These are phyloP conservation scores for Volucella bombylans DNA, from an alignment of 2,888 invertebrate species.

Conservation along the genomic window DNA sequence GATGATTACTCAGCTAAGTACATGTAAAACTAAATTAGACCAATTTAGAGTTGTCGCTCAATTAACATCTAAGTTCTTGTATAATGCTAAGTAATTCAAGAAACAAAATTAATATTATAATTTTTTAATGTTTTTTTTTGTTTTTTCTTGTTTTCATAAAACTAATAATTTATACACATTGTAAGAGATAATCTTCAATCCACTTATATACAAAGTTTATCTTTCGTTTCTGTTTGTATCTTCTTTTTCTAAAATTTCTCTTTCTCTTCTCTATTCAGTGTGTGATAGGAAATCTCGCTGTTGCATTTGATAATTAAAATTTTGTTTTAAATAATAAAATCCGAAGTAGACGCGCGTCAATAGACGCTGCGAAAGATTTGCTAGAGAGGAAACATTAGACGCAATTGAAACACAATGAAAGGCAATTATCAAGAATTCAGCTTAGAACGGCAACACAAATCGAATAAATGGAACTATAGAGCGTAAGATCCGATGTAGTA, in stretches of 20 bases:
- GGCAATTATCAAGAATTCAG: constrained; percentile 58
- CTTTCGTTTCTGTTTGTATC: constrained; percentile 32
- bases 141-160: constrained; percentile 63
- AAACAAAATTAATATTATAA: too few relatives aligned
- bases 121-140: constrained; percentile 23
- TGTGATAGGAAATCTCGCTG: constrained; percentile 48
- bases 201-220: constrained; percentile 41
- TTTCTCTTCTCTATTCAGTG: constrained; percentile 27
- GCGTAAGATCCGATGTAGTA: not conserved
- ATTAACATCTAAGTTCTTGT: too few relatives aligned
- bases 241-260: constrained; percentile 40
- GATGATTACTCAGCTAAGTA: too few relatives aligned
- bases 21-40: too few relatives aligned
- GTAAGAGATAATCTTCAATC: constrained; percentile 65
- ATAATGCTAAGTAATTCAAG: too few relatives aligned
- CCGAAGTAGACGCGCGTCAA: constrained; percentile 64
- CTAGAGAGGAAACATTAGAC: constrained; percentile 58
- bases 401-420: constrained; percentile 25
- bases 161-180: constrained; percentile 72
- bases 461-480: constrained; percentile 15
- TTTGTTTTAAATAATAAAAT: constrained; percentile 55
- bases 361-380: constrained; percentile 30
- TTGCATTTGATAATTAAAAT: constrained; percentile 29
- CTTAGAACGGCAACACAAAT: constrained; percentile 67
- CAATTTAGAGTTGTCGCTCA: too few relatives aligned